A percentile compares a stretch with the other conserved stretches of the same genome.
Evolutionary conservation across 2,888 invertebrate species (phyloP).

Genomic region (Ochlodes sylvanus): DNA sequence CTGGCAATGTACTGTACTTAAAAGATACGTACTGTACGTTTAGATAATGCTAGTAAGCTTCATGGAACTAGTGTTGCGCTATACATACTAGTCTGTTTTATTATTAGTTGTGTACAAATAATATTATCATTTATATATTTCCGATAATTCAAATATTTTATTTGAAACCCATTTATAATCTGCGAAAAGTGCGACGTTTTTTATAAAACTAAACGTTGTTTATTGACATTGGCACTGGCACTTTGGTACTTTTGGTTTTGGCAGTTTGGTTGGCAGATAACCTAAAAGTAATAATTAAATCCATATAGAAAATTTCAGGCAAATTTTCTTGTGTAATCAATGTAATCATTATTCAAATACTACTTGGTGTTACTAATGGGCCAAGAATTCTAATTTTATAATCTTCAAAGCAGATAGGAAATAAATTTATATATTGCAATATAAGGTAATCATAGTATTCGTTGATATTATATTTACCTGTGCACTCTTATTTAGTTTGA

Average conservation of each 20-base stretch:
- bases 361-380: background rate
- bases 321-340: background rate
- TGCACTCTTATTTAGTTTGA: background rate
- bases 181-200: background rate
- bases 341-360: background rate
- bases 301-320: background rate
- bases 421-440: background rate
- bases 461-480: conserved; percentile 12
- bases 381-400: background rate
- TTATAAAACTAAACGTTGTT: background rate
- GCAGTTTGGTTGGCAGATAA: background rate
- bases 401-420: background rate
- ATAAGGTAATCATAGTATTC: background rate
- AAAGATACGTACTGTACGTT: no score
- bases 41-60: no score
- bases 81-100: no score
- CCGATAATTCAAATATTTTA: no score
- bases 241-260: no score
- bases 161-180: no score
- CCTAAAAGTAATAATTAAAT: background rate
- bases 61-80: no score
- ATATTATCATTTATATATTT: no score
- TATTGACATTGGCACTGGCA: background rate
- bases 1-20: no score
- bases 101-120: no score